Evolutionary conservation across 1,140 invertebrate species (phyloP).

Genomic region (Penaeus indicus): DNA sequence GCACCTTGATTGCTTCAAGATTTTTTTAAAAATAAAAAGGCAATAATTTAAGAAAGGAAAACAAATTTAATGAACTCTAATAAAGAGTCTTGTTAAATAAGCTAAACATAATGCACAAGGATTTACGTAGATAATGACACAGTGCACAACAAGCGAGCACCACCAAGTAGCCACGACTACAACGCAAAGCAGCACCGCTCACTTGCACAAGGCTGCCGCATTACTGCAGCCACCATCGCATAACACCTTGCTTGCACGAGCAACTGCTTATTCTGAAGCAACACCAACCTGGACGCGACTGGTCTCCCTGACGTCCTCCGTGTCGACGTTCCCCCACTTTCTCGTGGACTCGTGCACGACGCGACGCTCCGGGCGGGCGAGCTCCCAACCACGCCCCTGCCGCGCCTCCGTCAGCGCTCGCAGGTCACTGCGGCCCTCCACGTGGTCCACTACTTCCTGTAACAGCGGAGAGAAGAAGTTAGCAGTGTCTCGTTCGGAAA

Average conservation of each 20-base stretch:
- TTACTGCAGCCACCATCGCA: not conserved
- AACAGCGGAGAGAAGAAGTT: slow-evolving; percentile 75
- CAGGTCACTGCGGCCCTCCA: slow-evolving; percentile 74
- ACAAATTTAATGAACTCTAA: no score
- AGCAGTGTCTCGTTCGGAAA: no score
- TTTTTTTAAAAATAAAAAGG: no score
- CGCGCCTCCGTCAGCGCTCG: slow-evolving; percentile 76
- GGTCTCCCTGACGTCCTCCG: slow-evolving; percentile 80
- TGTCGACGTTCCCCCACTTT: slow-evolving; percentile 75
- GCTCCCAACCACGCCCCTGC: slow-evolving; percentile 70
- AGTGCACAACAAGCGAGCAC: no score
- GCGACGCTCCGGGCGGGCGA: slow-evolving; percentile 78
- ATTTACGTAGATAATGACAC: no score
- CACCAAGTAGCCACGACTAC: no score
- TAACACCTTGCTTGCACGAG: not conserved
- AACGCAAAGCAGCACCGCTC: no score
- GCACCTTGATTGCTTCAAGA: no score
- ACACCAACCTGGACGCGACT: slow-evolving; percentile 60
- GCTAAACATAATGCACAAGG: no score
- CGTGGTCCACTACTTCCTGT: slow-evolving; percentile 78
- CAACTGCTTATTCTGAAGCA: not conserved
- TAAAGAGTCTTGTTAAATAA: no score
- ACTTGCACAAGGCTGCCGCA: no score
- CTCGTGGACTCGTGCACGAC: slow-evolving; percentile 80
- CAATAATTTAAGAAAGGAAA: no score